Evolutionary conservation across 2,113 vertebrate genomes (phyloP).

Genomic region (Tenebrosternarchus preto): DNA sequence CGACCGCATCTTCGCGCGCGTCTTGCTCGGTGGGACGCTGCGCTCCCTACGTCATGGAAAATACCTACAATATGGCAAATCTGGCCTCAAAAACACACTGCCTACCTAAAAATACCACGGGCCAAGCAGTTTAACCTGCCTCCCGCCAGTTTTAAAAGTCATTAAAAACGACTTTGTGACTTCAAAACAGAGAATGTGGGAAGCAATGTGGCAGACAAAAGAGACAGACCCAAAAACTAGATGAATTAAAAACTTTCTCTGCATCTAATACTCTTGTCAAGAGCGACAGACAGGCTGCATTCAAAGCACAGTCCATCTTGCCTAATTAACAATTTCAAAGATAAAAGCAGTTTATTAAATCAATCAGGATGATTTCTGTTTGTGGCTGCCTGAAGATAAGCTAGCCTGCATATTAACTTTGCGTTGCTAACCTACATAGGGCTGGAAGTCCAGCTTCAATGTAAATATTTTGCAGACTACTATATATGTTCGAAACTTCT

Average conservation of each 20-base stretch:
- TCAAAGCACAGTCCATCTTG: slow-evolving; percentile 87
- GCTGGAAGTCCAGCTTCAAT: slow-evolving; percentile 87
- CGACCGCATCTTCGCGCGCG: not conserved
- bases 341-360: slow-evolving; percentile 99
- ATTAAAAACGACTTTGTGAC: not conserved
- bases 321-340: slow-evolving; percentile 99
- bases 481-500: slow-evolving; percentile 73
- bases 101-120: not conserved
- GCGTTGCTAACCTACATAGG: slow-evolving; percentile 97
- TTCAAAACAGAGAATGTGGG: slow-evolving; percentile 5
- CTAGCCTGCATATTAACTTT: slow-evolving; percentile 98
- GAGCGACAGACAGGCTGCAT: slow-evolving; percentile 64
- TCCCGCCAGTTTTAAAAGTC: not conserved
- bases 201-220: not conserved
- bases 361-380: slow-evolving; percentile 98
- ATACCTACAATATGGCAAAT: slow-evolving; percentile 40
- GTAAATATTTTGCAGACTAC: slow-evolving; percentile 85
- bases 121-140: too few relatives aligned
- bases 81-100: not conserved
- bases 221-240: slow-evolving; percentile 1
- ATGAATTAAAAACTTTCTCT: slow-evolving; percentile 59
- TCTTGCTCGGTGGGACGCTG: slow-evolving; percentile 11
- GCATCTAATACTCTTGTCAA: slow-evolving; percentile 70
- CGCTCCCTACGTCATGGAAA: slow-evolving; percentile 57
- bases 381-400: slow-evolving; percentile 99